A percentile compares a stretch with the other conserved stretches of the same genome.
Conservation (phyloP, 1,140 invertebrate species). For the Drosophila yakuba region DNA sequence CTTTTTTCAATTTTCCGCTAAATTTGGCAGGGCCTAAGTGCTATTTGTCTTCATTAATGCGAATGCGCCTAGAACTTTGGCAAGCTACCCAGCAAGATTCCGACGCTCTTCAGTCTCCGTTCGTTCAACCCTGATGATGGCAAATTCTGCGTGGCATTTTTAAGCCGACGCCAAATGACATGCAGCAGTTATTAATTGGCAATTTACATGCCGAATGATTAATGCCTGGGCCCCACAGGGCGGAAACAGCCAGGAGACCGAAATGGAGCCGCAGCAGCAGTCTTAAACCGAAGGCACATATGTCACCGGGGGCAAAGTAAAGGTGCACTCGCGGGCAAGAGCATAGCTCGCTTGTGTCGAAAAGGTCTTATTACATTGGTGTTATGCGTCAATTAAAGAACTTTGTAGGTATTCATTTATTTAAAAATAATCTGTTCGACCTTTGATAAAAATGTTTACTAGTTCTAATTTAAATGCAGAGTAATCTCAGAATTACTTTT, state of each 20-base stretch:
- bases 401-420: too few relatives aligned
- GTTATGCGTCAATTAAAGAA: too few relatives aligned
- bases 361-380: too few relatives aligned
- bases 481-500: too few relatives aligned
- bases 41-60: slow-evolving; percentile 84
- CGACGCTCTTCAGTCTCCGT: slow-evolving; percentile 27
- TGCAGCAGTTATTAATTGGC: slow-evolving; percentile 84
- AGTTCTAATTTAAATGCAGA: too few relatives aligned
- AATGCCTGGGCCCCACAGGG: slow-evolving; percentile 58
- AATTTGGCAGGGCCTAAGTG: slow-evolving; percentile 78
- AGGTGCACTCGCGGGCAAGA: neutral
- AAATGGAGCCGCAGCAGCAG: slow-evolving; percentile 70
- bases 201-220: slow-evolving; percentile 84
- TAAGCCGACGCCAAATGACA: slow-evolving; percentile 76
- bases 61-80: slow-evolving; percentile 74
- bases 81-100: slow-evolving; percentile 39
- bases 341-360: neutral
- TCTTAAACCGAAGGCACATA: slow-evolving; percentile 68
- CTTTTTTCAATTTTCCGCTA: slow-evolving; percentile 84
- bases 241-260: slow-evolving; percentile 61
- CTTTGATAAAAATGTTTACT: too few relatives aligned
- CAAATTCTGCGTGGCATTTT: slow-evolving; percentile 68
- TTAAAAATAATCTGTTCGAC: too few relatives aligned
- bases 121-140: slow-evolving; percentile 55
- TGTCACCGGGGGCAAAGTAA: slow-evolving; percentile 45